Conservation (phyloP, 92 coral and sea anemone species). For the Epizoanthus stellaris region DNA sequence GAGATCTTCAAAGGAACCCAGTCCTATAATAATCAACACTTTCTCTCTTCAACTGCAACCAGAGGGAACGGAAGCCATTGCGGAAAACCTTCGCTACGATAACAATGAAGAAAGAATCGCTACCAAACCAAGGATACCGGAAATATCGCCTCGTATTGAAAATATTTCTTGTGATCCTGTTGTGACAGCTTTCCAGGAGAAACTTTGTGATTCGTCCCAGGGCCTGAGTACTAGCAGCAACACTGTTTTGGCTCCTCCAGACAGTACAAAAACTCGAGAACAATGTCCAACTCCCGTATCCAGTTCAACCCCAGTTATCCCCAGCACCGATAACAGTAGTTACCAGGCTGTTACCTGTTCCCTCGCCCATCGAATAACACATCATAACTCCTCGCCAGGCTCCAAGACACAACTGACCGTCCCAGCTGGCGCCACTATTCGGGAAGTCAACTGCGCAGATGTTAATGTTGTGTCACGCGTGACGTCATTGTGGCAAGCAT, state of each 20-base stretch:
- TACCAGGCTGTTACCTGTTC: neutral
- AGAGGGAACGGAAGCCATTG: neutral
- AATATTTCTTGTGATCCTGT: neutral
- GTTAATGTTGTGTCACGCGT: constrained; percentile 23
- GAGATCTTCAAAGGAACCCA: neutral
- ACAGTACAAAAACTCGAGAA: neutral
- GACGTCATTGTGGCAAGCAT: neutral
- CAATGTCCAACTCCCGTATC: neutral
- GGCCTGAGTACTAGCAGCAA: neutral
- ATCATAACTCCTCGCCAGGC: neutral
- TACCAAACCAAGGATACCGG: neutral
- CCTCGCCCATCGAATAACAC: neutral
- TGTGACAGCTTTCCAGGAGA: neutral
- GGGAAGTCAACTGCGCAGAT: neutral
- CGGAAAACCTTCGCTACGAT: neutral
- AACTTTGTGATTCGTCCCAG: neutral
- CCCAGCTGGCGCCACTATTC: neutral
- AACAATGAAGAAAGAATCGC: neutral
- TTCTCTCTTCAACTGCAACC: constrained; percentile 12
- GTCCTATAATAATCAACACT: constrained; percentile 24
- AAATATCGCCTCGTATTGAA: neutral
- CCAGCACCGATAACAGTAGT: neutral
- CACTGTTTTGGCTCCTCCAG: neutral
- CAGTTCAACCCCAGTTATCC: neutral
- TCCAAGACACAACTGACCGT: neutral